Percentiles rank a stretch among this genome's conserved stretches.
Evolutionary conservation across 2,113 vertebrate genomes (phyloP).

Genomic region (Scomber japonicus): DNA sequence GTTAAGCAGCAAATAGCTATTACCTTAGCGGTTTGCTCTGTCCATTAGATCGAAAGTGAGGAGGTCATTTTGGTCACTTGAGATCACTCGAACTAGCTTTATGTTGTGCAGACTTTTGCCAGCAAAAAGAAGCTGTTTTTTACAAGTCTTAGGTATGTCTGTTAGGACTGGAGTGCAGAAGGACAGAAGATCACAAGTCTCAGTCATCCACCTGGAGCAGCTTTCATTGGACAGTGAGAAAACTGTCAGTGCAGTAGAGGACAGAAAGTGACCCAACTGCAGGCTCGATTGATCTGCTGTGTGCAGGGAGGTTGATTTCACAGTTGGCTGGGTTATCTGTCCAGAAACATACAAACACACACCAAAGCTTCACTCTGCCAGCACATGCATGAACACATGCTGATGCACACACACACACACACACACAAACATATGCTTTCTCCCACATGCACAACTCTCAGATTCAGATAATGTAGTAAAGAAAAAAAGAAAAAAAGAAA

Average conservation of each 20-base stretch:
- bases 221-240: slow-evolving; percentile 40
- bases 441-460: background rate
- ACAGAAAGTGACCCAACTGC: slow-evolving; percentile 49
- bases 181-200: slow-evolving; percentile 49
- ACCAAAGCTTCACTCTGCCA: background rate
- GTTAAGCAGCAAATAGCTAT: slow-evolving; percentile 48
- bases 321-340: slow-evolving; percentile 48
- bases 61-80: slow-evolving; percentile 66
- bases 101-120: slow-evolving; percentile 30
- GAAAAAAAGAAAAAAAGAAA: background rate
- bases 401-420: slow-evolving; percentile 3
- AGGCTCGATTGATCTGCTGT: slow-evolving; percentile 60
- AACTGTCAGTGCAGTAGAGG: slow-evolving; percentile 6
- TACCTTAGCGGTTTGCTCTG: slow-evolving; percentile 52
- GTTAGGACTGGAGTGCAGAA: slow-evolving; percentile 27
- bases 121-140: slow-evolving; percentile 37
- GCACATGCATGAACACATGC: slow-evolving; percentile 14
- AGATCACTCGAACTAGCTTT: slow-evolving; percentile 45
- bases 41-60: slow-evolving; percentile 62
- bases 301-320: slow-evolving; percentile 53
- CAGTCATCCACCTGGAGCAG: slow-evolving; percentile 41
- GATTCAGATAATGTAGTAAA: slow-evolving; percentile 5
- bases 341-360: slow-evolving; percentile 46
- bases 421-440: slow-evolving; percentile 13
- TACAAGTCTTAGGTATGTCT: slow-evolving; percentile 15